Conservation (phyloP, 2,113 vertebrate genomes). For the Tragelaphus buxtoni region DNA sequence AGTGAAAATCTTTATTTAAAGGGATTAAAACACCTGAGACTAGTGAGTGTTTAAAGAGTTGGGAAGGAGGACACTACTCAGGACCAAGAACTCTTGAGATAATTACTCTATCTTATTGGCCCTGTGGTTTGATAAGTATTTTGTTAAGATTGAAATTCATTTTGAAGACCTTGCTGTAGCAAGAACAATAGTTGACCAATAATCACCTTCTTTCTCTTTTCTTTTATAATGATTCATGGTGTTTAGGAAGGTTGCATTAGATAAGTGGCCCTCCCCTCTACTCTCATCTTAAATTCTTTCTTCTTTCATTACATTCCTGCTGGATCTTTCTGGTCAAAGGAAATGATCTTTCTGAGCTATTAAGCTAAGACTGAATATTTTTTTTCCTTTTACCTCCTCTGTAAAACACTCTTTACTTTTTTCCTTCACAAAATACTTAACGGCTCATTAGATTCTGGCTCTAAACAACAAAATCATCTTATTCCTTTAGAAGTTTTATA, state of each 20-base stretch:
- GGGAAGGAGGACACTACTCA: background rate
- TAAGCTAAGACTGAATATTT: background rate
- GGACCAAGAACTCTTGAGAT: background rate
- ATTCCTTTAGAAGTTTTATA: background rate
- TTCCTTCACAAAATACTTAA: background rate
- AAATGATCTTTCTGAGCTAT: background rate
- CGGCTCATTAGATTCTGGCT: background rate
- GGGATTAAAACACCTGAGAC: background rate
- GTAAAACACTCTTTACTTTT: background rate
- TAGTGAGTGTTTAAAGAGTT: background rate
- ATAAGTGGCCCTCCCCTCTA: background rate
- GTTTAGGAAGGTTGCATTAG: background rate
- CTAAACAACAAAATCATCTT: background rate
- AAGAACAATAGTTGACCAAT: background rate
- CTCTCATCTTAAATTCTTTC: background rate
- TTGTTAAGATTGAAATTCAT: background rate
- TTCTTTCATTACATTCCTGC: background rate
- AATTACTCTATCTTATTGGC: background rate
- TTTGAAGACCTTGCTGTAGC: background rate
- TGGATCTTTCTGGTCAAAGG: background rate
- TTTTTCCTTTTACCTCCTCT: background rate
- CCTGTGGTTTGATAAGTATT: background rate
- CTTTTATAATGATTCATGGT: background rate
- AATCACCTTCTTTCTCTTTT: background rate
- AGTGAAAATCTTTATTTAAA: background rate